Evolutionary conservation across 2,888 invertebrate genomes (phyloP).

Genomic region (Sinopyrophorus schimmeli): DNA sequence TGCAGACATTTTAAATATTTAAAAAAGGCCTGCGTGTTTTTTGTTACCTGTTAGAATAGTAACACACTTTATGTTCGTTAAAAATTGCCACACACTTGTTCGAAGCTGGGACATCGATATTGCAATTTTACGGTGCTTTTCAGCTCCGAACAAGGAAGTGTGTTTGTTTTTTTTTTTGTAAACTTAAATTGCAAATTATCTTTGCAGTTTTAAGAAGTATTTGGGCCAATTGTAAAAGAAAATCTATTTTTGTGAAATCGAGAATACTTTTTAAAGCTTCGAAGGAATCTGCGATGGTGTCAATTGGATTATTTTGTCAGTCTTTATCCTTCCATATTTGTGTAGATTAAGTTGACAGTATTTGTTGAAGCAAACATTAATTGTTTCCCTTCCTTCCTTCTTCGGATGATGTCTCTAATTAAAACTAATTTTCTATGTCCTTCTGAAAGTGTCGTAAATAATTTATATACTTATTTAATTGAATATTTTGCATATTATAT

Average conservation of each 20-base stretch:
- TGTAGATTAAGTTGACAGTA: constrained; percentile 32
- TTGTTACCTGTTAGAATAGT: constrained; percentile 32
- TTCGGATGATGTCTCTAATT: constrained; percentile 28
- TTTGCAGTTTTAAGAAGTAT: too few relatives aligned
- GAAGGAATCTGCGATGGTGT: background rate
- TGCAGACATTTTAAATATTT: constrained; percentile 20
- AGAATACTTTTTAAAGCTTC: too few relatives aligned
- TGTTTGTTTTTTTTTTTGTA: constrained; percentile 7
- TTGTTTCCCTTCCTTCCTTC: constrained; percentile 23
- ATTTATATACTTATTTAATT: constrained; percentile 49
- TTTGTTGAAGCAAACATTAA: constrained; percentile 32
- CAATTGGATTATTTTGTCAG: background rate
- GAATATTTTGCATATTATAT: constrained; percentile 35
- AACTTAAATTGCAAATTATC: too few relatives aligned
- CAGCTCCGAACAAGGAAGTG: background rate
- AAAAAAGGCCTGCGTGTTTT: constrained; percentile 30
- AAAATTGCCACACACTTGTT: constrained; percentile 3
- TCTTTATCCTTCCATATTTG: constrained; percentile 31
- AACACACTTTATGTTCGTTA: constrained; percentile 17
- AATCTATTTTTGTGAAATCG: too few relatives aligned
- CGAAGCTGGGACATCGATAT: constrained; percentile 4
- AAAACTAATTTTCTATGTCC: constrained; percentile 40
- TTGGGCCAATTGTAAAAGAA: too few relatives aligned
- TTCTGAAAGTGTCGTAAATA: constrained; percentile 28
- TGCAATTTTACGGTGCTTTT: background rate